Percentiles rank a stretch among this genome's conserved stretches.
These are phyloP conservation scores for Rhopilema esculentum DNA, from an alignment of 30 jellyfish, hydroid and myxozoan genomes.

Conservation along the genomic window DNA sequence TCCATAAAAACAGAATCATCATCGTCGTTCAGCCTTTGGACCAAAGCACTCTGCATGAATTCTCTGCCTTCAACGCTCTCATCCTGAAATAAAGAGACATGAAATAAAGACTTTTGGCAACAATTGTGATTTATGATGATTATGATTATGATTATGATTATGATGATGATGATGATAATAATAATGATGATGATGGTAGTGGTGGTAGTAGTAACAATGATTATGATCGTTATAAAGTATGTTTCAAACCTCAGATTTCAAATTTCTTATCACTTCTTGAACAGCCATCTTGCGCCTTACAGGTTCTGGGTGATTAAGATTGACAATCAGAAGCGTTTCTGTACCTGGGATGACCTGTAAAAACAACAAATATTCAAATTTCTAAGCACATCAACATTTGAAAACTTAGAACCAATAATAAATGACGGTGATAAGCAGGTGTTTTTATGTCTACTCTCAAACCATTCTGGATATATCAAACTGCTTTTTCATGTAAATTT, in stretches of 20 bases:
- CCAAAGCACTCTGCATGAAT: conserved; percentile 47
- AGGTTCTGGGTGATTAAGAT: conserved; percentile 83
- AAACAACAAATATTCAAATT: neutral
- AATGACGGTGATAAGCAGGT: too few species aligned
- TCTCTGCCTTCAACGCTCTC: conserved; percentile 49
- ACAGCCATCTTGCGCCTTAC: conserved; percentile 73
- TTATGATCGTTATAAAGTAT: neutral
- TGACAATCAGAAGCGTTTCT: conserved; percentile 55
- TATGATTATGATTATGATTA: too few species aligned
- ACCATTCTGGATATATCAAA: too few species aligned
- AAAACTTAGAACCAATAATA: too few species aligned
- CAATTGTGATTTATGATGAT: neutral
- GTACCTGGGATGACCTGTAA: conserved; percentile 48
- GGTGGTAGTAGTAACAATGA: too few species aligned
- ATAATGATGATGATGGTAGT: too few species aligned
- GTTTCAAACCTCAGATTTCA: conserved; percentile 22
- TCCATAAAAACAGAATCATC: conserved; percentile 66
- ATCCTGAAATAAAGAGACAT: neutral
- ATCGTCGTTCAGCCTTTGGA: conserved; percentile 83
- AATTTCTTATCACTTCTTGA: conserved; percentile 39
- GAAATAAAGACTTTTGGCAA: neutral
- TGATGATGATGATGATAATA: neutral
- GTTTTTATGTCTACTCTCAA: too few species aligned
- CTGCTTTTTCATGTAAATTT: too few species aligned
- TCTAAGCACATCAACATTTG: neutral